Conservation (phyloP, 2,113 vertebrate genomes). For the Lutjanus erythropterus region DNA sequence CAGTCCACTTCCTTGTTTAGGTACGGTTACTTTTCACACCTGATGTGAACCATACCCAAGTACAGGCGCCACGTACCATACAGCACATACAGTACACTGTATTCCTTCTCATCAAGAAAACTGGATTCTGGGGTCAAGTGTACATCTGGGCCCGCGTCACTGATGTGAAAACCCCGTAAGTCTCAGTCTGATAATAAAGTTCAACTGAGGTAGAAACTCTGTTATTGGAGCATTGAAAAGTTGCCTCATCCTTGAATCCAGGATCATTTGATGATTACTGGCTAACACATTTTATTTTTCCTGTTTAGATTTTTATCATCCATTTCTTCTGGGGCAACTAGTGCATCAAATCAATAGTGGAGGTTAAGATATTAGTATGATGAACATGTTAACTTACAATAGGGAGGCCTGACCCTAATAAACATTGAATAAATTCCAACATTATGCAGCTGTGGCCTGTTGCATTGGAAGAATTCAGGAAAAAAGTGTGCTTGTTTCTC, state of each 20-base stretch:
- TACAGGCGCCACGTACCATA: no score
- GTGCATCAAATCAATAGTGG: slow-evolving; percentile 59
- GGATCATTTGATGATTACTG: neutral
- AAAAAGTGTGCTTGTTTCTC: slow-evolving; percentile 35
- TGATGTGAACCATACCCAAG: no score
- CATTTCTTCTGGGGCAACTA: slow-evolving; percentile 31
- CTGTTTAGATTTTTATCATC: neutral
- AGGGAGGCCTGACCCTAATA: slow-evolving; percentile 58
- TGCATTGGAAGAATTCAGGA: slow-evolving; percentile 34
- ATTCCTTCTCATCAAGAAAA: no score
- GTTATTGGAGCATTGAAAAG: neutral
- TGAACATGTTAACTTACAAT: slow-evolving; percentile 51
- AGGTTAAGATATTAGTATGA: slow-evolving; percentile 63
- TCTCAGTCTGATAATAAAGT: neutral
- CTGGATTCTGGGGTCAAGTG: no score
- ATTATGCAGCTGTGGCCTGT: slow-evolving; percentile 56
- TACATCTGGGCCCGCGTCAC: no score
- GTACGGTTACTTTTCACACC: no score
- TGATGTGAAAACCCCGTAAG: no score
- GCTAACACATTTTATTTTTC: neutral
- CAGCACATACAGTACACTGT: no score
- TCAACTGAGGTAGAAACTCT: neutral
- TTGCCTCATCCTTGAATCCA: neutral
- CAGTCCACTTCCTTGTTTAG: no score
- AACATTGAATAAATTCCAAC: slow-evolving; percentile 62